phyloP scores from a whole-genome alignment of 1,140 invertebrate genomes.

The Nasonia longicornis region DNA sequence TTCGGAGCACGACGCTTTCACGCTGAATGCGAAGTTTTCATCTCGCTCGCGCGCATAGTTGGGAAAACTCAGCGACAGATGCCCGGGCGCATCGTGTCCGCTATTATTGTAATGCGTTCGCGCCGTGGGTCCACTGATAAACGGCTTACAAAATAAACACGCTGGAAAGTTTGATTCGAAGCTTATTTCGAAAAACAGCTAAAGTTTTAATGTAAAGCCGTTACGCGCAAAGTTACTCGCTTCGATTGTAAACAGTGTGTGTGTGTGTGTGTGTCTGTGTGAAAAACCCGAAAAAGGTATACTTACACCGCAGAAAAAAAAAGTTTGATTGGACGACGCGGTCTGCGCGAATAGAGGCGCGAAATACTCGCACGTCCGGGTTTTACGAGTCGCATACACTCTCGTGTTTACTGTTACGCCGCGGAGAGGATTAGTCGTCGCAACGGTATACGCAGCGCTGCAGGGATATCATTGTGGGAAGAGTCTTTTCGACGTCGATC shows the following conservation, averaged over 20 bases:
- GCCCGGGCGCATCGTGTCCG: not conserved
- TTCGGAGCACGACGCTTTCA: not conserved
- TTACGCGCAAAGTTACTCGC: no score
- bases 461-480: not conserved
- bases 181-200: no score
- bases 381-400: not conserved
- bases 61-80: not conserved
- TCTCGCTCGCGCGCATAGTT: not conserved
- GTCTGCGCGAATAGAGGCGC: not conserved
- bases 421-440: not conserved
- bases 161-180: not conserved
- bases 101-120: not conserved
- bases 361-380: not conserved
- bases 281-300: not conserved
- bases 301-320: not conserved
- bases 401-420: conserved; percentile 20
- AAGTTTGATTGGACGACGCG: not conserved
- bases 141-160: not conserved
- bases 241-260: no score
- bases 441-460: conserved; percentile 5
- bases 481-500: not conserved
- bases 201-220: no score
- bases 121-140: not conserved
- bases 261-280: no score
- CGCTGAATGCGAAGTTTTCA: conserved; percentile 1